phyloP scores from a whole-genome alignment of 1,140 invertebrate genomes.

The Arctopsyche grandis region DNA sequence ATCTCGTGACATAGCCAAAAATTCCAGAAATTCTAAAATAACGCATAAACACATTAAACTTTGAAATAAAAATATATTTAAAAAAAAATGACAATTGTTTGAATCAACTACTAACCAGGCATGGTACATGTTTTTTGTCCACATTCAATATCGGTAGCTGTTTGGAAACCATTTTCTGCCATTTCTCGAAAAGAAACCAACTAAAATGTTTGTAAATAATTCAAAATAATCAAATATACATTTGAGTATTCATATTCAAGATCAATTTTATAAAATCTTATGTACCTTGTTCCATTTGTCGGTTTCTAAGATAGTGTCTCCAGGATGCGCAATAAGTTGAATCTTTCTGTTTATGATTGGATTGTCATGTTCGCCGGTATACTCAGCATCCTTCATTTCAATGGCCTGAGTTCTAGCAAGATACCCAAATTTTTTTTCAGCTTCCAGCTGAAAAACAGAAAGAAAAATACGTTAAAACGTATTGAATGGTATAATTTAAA shows the following conservation, averaged over 20 bases:
- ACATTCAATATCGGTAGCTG: constrained; percentile 61
- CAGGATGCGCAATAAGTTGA: constrained; percentile 65
- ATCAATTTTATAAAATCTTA: too few species aligned
- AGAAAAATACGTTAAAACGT: constrained; percentile 29
- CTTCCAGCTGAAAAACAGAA: constrained; percentile 48
- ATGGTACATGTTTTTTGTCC: constrained; percentile 46
- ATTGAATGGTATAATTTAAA: too few species aligned
- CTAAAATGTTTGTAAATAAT: too few species aligned
- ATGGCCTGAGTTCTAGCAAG: constrained; percentile 44
- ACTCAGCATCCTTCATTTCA: constrained; percentile 28
- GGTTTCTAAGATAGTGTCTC: constrained; percentile 65
- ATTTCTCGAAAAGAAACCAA: constrained; percentile 64
- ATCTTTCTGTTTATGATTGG: constrained; percentile 62
- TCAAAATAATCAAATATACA: constrained; percentile 38
- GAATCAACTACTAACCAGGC: constrained; percentile 50
- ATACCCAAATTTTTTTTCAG: constrained; percentile 47
- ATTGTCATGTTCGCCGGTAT: constrained; percentile 53
- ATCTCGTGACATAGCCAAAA: constrained; percentile 61
- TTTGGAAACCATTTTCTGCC: constrained; percentile 59
- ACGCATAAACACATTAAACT: constrained; percentile 39
- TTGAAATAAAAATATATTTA: background rate
- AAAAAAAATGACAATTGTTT: background rate
- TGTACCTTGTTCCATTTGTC: constrained; percentile 67
- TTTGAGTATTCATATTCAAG: too few species aligned
- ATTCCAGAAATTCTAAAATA: constrained; percentile 59